phyloP scores from a whole-genome alignment of 2,113 vertebrate species.

The Diphyllodes magnificus region DNA sequence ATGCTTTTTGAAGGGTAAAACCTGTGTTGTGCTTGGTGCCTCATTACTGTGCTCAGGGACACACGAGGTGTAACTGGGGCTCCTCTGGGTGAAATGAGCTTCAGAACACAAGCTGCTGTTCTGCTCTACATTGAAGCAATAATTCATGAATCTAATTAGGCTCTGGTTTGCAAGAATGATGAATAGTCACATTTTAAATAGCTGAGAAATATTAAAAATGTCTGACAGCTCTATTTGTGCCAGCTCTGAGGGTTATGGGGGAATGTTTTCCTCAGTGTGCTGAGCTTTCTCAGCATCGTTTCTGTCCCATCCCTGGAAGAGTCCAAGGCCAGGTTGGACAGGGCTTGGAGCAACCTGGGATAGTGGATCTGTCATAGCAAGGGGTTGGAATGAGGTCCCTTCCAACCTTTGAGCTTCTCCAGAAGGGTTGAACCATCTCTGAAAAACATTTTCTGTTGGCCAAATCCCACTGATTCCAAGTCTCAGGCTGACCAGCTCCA shows the following conservation, averaged over 20 bases:
- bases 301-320: not conserved
- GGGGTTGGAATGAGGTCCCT: not conserved
- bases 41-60: accelerated
- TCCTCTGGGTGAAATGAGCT: not conserved
- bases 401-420: not conserved
- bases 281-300: not conserved
- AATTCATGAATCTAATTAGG: conserved; percentile 38
- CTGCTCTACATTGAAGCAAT: not conserved
- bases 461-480: not conserved
- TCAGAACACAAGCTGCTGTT: not conserved
- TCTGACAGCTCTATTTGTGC: conserved; percentile 9
- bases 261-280: not conserved
- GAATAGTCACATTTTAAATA: conserved; percentile 34
- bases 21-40: accelerated
- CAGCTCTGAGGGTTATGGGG: not conserved
- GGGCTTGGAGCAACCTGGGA: not conserved
- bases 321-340: not conserved
- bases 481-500: not conserved
- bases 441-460: not conserved
- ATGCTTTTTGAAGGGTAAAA: not conserved
- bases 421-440: not conserved
- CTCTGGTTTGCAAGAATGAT: conserved; percentile 28
- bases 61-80: not conserved
- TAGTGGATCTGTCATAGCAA: not conserved
- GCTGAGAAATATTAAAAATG: conserved; percentile 6